Evolutionary conservation across 2,797 vertebrate genomes (phyloP), one percentile per base, ranked within the genome.

Genomic region (Phyllotis vaccarum): DNA sequence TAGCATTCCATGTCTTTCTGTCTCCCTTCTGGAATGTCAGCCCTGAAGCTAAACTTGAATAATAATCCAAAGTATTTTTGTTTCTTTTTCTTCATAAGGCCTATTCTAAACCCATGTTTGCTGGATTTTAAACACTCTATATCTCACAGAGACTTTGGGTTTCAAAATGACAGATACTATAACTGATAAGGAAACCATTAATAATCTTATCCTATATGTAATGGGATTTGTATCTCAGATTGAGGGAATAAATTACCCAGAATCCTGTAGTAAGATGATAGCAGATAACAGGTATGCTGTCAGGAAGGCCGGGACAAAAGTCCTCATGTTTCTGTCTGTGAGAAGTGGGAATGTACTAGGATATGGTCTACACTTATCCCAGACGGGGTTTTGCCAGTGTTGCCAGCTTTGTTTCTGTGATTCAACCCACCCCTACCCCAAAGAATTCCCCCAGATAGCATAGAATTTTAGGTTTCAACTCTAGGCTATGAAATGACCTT

Each of bases 391-490:
- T 74, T 29, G 24, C 19, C 16, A 82, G 34, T 37, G 68, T 74
- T 29, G 24, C 19, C 16, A 82, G 17, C 17, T 29, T 81, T 80
- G 14, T 49, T 70, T 62, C 58, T 9, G 19, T 16, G 37, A 2
- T 34, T 52, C 27, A 40, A n/a, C 37, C 43, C 27, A 49, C 40
- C 29, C 17, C 10, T 27, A 46, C 3, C 2, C 92, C 52, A 14
- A 19, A 60, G 16, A 24, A 34, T 40, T 74, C 79, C n/a, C 37
- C 22, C 7, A 37, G 46, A n/a, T 6, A 66, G 54, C 40, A 0
- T 0, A 3, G 5, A 54, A 12, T 31, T 31, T 31, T 0, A 11
- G 8, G 10, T 40, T 49, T 75, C 17, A n/a, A 46, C 64, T 60
- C 49, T 60, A 16, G 79, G 40, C 81, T 5, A 52, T 37, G n/a